Percentiles rank a stretch among this genome's conserved stretches.
Evolutionary conservation across 2,113 vertebrate genomes (phyloP).

Genomic region (Antechinus flavipes): DNA sequence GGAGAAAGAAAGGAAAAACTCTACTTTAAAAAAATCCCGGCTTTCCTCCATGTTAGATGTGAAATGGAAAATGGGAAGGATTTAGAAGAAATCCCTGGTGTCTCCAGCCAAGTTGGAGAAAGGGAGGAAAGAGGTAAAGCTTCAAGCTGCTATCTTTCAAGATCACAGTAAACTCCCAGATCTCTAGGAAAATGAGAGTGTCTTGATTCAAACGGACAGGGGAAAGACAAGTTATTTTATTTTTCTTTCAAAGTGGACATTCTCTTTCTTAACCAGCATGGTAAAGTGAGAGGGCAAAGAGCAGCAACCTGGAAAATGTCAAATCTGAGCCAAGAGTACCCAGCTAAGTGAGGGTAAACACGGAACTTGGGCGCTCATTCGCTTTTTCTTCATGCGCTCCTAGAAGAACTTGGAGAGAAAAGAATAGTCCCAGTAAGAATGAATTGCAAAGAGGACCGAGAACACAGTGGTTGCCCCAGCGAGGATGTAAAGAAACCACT

Average conservation of each 20-base stretch:
- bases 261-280: constrained; percentile 79
- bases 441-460: constrained; percentile 80
- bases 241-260: not conserved
- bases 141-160: constrained; percentile 69
- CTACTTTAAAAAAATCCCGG: constrained; percentile 79
- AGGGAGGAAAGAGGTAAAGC: constrained; percentile 55
- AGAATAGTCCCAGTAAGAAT: constrained; percentile 77
- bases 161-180: constrained; percentile 72
- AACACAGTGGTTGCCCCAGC: constrained; percentile 74
- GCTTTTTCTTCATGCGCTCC: constrained; percentile 74
- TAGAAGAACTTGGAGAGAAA: constrained; percentile 67
- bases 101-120: constrained; percentile 72
- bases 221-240: constrained; percentile 51
- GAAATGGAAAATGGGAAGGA: constrained; percentile 82
- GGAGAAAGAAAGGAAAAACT: constrained; percentile 84
- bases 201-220: constrained; percentile 75
- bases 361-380: constrained; percentile 64
- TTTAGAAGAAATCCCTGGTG: constrained; percentile 77
- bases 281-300: not conserved
- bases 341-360: constrained; percentile 71
- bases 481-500: constrained; percentile 85
- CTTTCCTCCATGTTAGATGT: constrained; percentile 85
- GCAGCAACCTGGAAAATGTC: not conserved
- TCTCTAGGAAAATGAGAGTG: constrained; percentile 78
- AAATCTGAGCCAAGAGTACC: not conserved